Conservation (phyloP, 2,797 vertebrate species). For the Tenualosa ilisha region DNA sequence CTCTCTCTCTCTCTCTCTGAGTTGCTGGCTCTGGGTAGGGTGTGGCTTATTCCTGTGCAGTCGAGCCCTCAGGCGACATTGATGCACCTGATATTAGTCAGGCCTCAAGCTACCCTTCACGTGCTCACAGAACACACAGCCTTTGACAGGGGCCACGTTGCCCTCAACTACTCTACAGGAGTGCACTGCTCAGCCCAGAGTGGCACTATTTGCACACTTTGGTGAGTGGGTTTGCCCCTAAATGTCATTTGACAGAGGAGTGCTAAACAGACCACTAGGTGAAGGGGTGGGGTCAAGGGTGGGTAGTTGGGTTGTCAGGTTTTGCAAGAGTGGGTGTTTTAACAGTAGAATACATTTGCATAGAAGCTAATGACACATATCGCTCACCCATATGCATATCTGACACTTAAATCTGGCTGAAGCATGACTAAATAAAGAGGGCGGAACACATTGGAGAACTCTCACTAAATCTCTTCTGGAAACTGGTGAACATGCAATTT, state of each 20-base stretch:
- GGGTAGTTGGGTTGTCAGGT: background rate
- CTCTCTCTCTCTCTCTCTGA: slow-evolving; percentile 65
- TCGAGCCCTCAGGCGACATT: slow-evolving; percentile 91
- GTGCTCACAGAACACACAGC: slow-evolving; percentile 64
- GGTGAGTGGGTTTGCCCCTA: background rate
- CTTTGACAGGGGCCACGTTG: background rate
- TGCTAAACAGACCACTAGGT: background rate
- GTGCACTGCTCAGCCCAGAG: slow-evolving; percentile 11
- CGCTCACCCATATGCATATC: background rate
- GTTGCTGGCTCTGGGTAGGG: slow-evolving; percentile 83
- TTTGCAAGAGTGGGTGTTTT: background rate
- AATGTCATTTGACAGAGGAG: background rate
- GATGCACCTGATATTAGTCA: slow-evolving; percentile 95
- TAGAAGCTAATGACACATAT: background rate
- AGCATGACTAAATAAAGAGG: background rate
- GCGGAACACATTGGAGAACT: background rate
- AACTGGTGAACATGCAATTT: background rate
- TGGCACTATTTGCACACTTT: slow-evolving; percentile 22
- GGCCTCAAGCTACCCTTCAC: slow-evolving; percentile 93
- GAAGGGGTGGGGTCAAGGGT: background rate
- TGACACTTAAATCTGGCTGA: background rate
- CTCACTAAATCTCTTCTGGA: background rate
- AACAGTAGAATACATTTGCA: background rate
- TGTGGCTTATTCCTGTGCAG: slow-evolving; percentile 90
- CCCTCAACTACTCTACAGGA: background rate